phyloP scores from a whole-genome alignment of 2,113 vertebrate species.

The Pycnonotus jocosus region DNA sequence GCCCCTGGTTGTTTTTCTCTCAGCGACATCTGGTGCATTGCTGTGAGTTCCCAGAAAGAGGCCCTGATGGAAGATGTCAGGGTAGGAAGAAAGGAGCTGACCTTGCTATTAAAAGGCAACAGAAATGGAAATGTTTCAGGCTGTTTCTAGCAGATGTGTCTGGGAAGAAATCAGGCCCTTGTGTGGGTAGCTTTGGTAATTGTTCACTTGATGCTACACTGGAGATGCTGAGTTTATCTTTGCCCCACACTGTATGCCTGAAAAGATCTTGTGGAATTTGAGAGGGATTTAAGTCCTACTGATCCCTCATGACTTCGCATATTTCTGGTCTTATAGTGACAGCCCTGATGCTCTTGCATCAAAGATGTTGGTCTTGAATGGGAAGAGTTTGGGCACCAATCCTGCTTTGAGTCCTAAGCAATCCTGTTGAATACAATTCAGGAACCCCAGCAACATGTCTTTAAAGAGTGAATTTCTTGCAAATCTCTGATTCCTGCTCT shows the following conservation, averaged over 20 bases:
- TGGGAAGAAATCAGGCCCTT: neutral
- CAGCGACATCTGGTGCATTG: neutral
- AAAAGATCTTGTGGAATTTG: neutral
- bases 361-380: neutral
- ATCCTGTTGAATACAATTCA: neutral
- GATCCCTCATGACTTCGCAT: neutral
- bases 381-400: neutral
- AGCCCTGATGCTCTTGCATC: neutral
- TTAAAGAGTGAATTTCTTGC: neutral
- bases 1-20: constrained; percentile 29
- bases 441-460: neutral
- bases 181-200: neutral
- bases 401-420: neutral
- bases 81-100: constrained; percentile 24
- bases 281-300: neutral
- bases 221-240: neutral
- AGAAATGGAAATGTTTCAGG: constrained; percentile 22
- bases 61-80: constrained; percentile 24
- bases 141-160: neutral
- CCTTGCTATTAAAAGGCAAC: constrained; percentile 24
- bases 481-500: neutral
- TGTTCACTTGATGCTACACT: neutral
- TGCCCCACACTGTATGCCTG: rapidly evolving
- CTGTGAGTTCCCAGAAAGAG: constrained; percentile 41
- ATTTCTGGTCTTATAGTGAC: neutral